phyloP scores from a whole-genome alignment of 2,113 vertebrate genomes.

The Poeciliopsis retropinna region DNA sequence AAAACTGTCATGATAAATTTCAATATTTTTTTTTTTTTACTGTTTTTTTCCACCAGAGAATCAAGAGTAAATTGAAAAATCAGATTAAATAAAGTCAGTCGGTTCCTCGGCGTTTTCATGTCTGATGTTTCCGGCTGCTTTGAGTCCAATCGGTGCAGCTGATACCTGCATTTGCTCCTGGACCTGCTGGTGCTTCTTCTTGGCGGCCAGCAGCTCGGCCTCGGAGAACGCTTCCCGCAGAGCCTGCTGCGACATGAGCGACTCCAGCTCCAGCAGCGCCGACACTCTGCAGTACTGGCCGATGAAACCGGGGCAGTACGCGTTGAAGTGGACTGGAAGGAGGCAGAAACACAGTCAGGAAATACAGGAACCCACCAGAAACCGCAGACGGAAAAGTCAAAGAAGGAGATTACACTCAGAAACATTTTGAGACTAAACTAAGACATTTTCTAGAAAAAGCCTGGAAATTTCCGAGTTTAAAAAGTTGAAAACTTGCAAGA shows the following conservation, averaged over 20 bases:
- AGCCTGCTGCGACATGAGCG: slow-evolving; percentile 90
- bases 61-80: too few species aligned
- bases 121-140: not conserved
- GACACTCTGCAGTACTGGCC: slow-evolving; percentile 89
- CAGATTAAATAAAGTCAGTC: too few species aligned
- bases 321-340: slow-evolving; percentile 87
- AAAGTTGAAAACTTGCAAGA: too few species aligned
- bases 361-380: not conserved
- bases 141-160: not conserved
- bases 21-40: too few species aligned
- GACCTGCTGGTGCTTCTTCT: slow-evolving; percentile 89
- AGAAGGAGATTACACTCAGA: too few species aligned
- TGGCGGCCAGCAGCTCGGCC: slow-evolving; percentile 82
- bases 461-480: too few species aligned
- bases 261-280: slow-evolving; percentile 88
- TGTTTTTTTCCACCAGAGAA: too few species aligned
- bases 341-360: not conserved
- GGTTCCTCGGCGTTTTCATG: not conserved
- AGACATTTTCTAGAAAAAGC: too few species aligned
- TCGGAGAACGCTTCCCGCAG: slow-evolving; percentile 91
- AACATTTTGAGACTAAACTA: too few species aligned
- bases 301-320: slow-evolving; percentile 87
- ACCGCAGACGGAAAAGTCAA: too few species aligned
- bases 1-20: too few species aligned
- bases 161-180: slow-evolving; percentile 89